Conservation (phyloP, 1,140 invertebrate genomes). For the Drosophila rhopaloa region DNA sequence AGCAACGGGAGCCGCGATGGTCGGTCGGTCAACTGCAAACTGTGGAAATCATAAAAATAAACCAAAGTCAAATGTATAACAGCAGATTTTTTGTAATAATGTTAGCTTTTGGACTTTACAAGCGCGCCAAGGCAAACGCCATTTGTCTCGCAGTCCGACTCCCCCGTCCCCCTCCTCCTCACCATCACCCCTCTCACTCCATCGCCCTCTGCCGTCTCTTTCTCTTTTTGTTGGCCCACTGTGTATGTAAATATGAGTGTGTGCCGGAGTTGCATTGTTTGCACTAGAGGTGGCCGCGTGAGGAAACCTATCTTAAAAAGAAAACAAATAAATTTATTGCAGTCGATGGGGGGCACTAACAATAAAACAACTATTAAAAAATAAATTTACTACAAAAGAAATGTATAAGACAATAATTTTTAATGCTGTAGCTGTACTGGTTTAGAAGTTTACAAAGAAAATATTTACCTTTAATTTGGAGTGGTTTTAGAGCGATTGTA, state of each 20-base stretch:
- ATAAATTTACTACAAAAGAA: not conserved
- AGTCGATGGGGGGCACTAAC: too few species aligned
- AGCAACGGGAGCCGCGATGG: conserved; percentile 8
- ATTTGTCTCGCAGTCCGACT: conserved; percentile 45
- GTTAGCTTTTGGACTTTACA: conserved; percentile 70
- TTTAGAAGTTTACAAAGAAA: too few species aligned
- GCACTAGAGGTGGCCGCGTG: conserved; percentile 40
- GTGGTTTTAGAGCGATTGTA: too few species aligned
- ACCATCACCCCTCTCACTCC: not conserved
- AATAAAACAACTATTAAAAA: not conserved
- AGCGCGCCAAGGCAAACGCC: conserved; percentile 55
- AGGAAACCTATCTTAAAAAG: not conserved
- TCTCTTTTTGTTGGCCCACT: not conserved
- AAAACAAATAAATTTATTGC: not conserved
- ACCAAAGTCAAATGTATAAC: conserved; percentile 70
- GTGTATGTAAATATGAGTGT: conserved; percentile 14
- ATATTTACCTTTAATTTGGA: too few species aligned
- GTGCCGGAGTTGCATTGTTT: conserved; percentile 25
- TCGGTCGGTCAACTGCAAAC: conserved; percentile 39
- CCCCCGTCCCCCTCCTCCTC: not conserved
- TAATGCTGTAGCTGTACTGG: too few species aligned
- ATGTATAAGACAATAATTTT: too few species aligned
- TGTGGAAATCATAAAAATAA: conserved; percentile 60
- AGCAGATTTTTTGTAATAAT: conserved; percentile 73
- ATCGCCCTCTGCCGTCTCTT: not conserved